Evolutionary conservation across 2,113 vertebrate genomes (phyloP).

Genomic region (Alligator mississippiensis): DNA sequence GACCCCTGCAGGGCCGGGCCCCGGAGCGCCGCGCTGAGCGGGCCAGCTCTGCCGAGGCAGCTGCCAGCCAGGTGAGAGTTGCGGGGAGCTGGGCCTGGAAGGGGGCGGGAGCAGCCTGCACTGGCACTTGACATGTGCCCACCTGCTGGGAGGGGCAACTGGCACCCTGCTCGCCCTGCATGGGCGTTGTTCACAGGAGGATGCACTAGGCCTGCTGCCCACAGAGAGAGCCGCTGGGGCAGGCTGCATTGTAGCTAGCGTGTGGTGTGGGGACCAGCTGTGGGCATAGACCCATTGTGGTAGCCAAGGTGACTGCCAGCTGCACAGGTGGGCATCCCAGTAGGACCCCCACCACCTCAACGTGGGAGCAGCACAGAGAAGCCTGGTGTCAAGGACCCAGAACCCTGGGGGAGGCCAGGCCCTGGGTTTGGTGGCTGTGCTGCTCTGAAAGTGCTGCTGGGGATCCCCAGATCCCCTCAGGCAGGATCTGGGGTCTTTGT

Average conservation of each 20-base stretch:
- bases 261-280: not conserved
- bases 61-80: constrained; percentile 93
- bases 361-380: too few species aligned
- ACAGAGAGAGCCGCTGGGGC: rapidly evolving
- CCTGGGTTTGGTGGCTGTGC: too few species aligned
- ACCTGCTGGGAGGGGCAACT: not conserved
- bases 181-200: too few species aligned
- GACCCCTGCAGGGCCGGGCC: constrained; percentile 85
- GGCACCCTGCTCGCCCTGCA: rapidly evolving
- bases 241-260: not conserved
- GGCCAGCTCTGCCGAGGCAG: constrained; percentile 80
- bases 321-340: too few species aligned
- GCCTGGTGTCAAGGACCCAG: too few species aligned
- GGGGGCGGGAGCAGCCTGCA: not conserved
- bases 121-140: not conserved
- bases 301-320: too few species aligned
- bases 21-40: constrained; percentile 68
- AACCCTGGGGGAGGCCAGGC: too few species aligned
- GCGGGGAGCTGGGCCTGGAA: not conserved
- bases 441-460: too few species aligned
- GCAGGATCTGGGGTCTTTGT: not conserved
- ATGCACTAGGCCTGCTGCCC: not conserved
- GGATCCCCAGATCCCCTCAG: too few species aligned
- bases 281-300: not conserved
- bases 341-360: too few species aligned